A percentile compares a stretch with the other conserved stretches of the same genome.
Conservation (phyloP, 2,797 vertebrate genomes). For the Pygocentrus nattereri region DNA sequence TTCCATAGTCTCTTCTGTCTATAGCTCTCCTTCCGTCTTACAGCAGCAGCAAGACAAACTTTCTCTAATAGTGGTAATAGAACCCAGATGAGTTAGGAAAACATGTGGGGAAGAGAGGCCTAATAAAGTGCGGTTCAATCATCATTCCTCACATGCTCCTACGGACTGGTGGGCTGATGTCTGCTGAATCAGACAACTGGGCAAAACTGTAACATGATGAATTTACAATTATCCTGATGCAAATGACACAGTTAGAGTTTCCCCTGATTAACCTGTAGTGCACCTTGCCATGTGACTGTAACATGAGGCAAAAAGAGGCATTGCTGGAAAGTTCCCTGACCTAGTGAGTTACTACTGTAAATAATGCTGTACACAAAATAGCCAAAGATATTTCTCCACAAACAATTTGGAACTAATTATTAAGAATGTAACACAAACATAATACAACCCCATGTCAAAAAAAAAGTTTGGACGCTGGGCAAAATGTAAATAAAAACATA, state of each 20-base stretch:
- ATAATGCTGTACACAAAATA: no score
- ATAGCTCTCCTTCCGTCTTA: conserved; percentile 53
- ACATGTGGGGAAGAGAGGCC: conserved; percentile 69
- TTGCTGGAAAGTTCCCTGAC: not conserved
- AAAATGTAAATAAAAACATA: no score
- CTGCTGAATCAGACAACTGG: conserved; percentile 65
- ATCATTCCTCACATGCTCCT: conserved; percentile 64
- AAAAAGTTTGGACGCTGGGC: no score
- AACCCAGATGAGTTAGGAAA: conserved; percentile 80
- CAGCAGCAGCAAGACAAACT: conserved; percentile 67
- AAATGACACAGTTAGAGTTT: conserved; percentile 32
- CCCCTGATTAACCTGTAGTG: conserved; percentile 10
- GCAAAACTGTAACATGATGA: conserved; percentile 65
- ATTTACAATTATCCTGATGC: conserved; percentile 66
- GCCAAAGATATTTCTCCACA: no score
- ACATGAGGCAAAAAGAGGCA: not conserved
- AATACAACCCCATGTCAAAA: no score
- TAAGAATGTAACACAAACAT: no score
- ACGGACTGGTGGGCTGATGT: conserved; percentile 68
- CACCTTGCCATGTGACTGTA: not conserved
- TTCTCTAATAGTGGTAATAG: conserved; percentile 65
- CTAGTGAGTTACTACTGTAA: no score
- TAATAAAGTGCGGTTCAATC: conserved; percentile 69
- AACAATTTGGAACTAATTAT: no score
- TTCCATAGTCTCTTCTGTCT: not conserved